Evolutionary conservation across 1,140 invertebrate genomes (phyloP).

Genomic region (Cyrtorhinus lividipennis): DNA sequence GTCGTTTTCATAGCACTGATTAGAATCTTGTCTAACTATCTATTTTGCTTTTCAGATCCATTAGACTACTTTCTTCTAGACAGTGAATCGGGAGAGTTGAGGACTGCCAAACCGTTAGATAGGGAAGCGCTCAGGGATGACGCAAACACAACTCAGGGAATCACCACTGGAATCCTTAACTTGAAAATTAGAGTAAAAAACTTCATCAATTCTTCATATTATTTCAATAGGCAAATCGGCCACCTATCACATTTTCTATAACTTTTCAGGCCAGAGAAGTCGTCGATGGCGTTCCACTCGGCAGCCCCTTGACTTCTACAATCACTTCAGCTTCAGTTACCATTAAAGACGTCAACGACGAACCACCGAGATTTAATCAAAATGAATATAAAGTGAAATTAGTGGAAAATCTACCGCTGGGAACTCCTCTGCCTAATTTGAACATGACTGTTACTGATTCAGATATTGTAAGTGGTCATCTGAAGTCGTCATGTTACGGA

Average conservation of each 20-base stretch:
- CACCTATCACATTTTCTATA: constrained; percentile 7
- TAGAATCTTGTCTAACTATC: background rate
- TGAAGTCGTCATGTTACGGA: no score
- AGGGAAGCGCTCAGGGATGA: constrained; percentile 57
- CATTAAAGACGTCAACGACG: constrained; percentile 87
- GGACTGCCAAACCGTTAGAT: constrained; percentile 68
- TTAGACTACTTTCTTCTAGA: constrained; percentile 74
- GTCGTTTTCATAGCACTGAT: background rate
- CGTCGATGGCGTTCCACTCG: constrained; percentile 49
- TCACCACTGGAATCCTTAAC: constrained; percentile 56
- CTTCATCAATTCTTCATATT: constrained; percentile 15
- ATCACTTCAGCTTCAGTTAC: constrained; percentile 61
- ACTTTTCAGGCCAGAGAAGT: constrained; percentile 52
- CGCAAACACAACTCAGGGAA: background rate
- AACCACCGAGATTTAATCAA: constrained; percentile 66
- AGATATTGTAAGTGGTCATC: constrained; percentile 55
- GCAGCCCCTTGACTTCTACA: constrained; percentile 48
- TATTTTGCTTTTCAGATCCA: constrained; percentile 46
- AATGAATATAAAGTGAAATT: constrained; percentile 66
- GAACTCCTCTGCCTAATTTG: constrained; percentile 62
- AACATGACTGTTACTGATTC: constrained; percentile 76
- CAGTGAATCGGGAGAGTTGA: constrained; percentile 56
- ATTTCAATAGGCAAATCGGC: background rate
- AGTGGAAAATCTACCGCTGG: constrained; percentile 64
- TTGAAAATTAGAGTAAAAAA: constrained; percentile 45